These are phyloP conservation scores for Tympanoctomys barrerae DNA, from an alignment of 2,797 vertebrate genomes.

Conservation along the genomic window DNA sequence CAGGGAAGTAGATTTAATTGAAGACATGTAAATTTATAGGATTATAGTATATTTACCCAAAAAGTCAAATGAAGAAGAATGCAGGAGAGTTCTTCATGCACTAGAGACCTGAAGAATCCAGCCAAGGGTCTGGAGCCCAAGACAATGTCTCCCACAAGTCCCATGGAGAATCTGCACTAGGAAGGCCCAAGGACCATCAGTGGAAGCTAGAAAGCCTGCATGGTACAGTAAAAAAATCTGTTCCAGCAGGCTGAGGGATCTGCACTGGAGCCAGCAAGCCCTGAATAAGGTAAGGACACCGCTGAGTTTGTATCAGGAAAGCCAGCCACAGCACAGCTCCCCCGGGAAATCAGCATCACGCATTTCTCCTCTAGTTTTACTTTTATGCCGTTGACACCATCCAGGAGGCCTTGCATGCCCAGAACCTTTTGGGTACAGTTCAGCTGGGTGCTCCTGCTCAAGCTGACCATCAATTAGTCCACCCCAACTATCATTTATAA, in stretches of 20 bases:
- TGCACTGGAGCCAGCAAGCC: not conserved
- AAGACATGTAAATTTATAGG: not conserved
- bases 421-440: not conserved
- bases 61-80: not conserved
- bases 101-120: not conserved
- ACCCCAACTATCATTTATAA: not conserved
- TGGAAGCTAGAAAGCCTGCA: not conserved
- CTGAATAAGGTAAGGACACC: accelerated
- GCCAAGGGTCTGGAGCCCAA: not conserved
- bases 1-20: not conserved
- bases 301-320: not conserved
- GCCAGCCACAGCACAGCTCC: not conserved
- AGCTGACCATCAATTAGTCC: not conserved
- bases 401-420: not conserved
- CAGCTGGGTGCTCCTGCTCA: not conserved
- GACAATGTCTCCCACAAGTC: not conserved
- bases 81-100: not conserved
- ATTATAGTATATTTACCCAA: not conserved
- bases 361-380: not conserved
- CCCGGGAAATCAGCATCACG: not conserved
- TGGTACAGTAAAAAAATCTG: not conserved
- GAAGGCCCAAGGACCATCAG: not conserved
- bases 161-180: not conserved
- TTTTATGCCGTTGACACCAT: not conserved
- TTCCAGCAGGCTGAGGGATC: not conserved